These are phyloP conservation scores for Isotomurus palustris DNA, from an alignment of 2,888 invertebrate species.

Conservation along the genomic window DNA sequence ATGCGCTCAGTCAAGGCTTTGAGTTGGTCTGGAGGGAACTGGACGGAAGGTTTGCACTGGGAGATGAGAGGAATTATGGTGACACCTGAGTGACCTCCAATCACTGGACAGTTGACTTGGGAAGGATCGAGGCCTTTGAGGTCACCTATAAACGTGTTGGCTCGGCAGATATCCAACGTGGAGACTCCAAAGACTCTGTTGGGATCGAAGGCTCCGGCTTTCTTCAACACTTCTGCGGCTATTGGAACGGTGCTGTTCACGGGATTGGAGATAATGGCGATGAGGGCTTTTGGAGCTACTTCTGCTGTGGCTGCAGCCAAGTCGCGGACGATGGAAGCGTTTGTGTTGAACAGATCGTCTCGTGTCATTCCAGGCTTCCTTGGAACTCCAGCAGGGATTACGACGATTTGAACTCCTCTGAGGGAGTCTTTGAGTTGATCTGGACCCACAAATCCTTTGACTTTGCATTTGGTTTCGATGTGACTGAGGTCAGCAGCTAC, in stretches of 20 bases:
- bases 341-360: slow-evolving; percentile 97
- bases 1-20: slow-evolving; percentile 85
- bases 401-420: slow-evolving; percentile 76
- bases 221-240: slow-evolving; percentile 88
- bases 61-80: slow-evolving; percentile 97
- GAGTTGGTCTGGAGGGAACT: slow-evolving; percentile 72
- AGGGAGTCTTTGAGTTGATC: slow-evolving; percentile 63
- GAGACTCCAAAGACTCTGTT: slow-evolving; percentile 91
- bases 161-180: slow-evolving; percentile 91
- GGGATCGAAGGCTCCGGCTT: slow-evolving; percentile 84
- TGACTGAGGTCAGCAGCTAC: slow-evolving; percentile 97
- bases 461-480: slow-evolving; percentile 83
- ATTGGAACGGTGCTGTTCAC: slow-evolving; percentile 96
- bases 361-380: slow-evolving; percentile 99
- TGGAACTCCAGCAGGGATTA: slow-evolving; percentile 97
- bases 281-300: slow-evolving; percentile 82
- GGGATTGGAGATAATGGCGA: slow-evolving; percentile 97
- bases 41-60: slow-evolving; percentile 77
- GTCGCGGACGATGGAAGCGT: slow-evolving; percentile 93
- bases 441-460: slow-evolving; percentile 56
- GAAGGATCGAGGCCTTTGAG: slow-evolving; percentile 82
- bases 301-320: slow-evolving; percentile 73
- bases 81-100: slow-evolving; percentile 97
- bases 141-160: slow-evolving; percentile 89
- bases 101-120: slow-evolving; percentile 81